Conservation (phyloP, 2,797 vertebrate species). For the Diplodus puntazzo region DNA sequence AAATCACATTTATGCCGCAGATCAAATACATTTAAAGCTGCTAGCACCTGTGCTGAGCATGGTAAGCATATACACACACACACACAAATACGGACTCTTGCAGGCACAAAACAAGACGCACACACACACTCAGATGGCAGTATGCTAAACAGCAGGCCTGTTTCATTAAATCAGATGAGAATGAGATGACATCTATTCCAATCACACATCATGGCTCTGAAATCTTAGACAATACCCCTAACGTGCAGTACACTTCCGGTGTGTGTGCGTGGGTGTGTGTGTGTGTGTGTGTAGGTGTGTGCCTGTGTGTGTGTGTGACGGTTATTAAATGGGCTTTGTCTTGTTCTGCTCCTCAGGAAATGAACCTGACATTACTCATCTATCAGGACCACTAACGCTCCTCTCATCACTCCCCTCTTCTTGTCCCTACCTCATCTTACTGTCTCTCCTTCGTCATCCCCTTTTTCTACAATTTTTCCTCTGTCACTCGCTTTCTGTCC, state of each 20-base stretch:
- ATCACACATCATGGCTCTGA: constrained; percentile 50
- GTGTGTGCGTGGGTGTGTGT: constrained; percentile 13
- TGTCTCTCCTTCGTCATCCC: constrained; percentile 3
- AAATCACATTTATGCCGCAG: constrained; percentile 70
- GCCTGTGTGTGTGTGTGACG: constrained; percentile 44
- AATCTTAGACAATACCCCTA: constrained; percentile 60
- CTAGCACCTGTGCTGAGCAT: constrained; percentile 64
- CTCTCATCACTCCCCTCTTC: constrained; percentile 45
- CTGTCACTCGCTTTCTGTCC: neutral
- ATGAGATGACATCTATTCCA: constrained; percentile 71
- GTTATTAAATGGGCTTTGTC: constrained; percentile 78
- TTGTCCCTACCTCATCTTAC: constrained; percentile 37
- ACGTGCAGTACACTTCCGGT: constrained; percentile 26
- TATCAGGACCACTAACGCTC: constrained; percentile 63
- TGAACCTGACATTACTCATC: constrained; percentile 80
- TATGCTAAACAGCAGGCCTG: constrained; percentile 66
- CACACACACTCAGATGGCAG: constrained; percentile 36
- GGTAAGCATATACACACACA: constrained; percentile 15
- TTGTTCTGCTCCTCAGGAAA: constrained; percentile 76
- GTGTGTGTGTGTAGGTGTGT: constrained; percentile 17
- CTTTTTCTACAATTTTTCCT: neutral
- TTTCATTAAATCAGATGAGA: constrained; percentile 71
- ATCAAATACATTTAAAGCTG: constrained; percentile 68
- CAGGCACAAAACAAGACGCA: neutral
- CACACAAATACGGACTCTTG: neutral